Evolutionary conservation across 2,888 invertebrate species (phyloP).

Genomic region (Microdon myrmicae): DNA sequence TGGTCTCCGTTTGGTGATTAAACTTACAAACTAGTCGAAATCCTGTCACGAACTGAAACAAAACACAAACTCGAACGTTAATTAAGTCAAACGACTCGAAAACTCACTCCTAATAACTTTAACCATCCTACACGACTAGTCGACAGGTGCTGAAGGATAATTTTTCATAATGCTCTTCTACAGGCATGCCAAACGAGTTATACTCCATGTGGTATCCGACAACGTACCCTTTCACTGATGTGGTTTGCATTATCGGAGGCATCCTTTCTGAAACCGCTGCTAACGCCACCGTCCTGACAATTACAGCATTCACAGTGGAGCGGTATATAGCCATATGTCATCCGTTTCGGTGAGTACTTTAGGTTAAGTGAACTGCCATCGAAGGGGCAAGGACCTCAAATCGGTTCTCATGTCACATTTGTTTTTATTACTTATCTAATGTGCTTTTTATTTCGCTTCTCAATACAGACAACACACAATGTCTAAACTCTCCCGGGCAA

Average conservation of each 20-base stretch:
- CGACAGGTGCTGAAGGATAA: slow-evolving; percentile 33
- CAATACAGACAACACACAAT: slow-evolving; percentile 75
- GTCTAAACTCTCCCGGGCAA: slow-evolving; percentile 86
- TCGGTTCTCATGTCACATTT: slow-evolving; percentile 8
- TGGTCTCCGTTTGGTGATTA: too few relatives aligned
- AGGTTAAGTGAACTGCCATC: slow-evolving; percentile 3
- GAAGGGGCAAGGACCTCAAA: slow-evolving; percentile 21
- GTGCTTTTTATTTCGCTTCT: not conserved
- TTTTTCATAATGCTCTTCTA: slow-evolving; percentile 17
- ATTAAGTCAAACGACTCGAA: slow-evolving; percentile 31
- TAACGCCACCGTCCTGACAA: slow-evolving; percentile 85
- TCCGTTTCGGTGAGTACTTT: slow-evolving; percentile 72
- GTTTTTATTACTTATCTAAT: slow-evolving; percentile 21
- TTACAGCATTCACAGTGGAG: slow-evolving; percentile 90
- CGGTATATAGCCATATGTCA: slow-evolving; percentile 88
- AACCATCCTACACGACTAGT: slow-evolving; percentile 17
- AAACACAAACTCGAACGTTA: slow-evolving; percentile 34
- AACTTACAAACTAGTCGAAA: too few relatives aligned
- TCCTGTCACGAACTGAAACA: too few relatives aligned
- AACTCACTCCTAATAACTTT: not conserved
- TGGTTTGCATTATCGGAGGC: slow-evolving; percentile 79
- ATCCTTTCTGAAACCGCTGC: slow-evolving; percentile 87
- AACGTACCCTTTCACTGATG: slow-evolving; percentile 80
- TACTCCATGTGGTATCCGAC: slow-evolving; percentile 79
- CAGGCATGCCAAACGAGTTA: slow-evolving; percentile 82